Evolutionary conservation across 1,140 invertebrate genomes (phyloP), one percentile per base, ranked within the genome.

Genomic region (Sitophilus oryzae): DNA sequence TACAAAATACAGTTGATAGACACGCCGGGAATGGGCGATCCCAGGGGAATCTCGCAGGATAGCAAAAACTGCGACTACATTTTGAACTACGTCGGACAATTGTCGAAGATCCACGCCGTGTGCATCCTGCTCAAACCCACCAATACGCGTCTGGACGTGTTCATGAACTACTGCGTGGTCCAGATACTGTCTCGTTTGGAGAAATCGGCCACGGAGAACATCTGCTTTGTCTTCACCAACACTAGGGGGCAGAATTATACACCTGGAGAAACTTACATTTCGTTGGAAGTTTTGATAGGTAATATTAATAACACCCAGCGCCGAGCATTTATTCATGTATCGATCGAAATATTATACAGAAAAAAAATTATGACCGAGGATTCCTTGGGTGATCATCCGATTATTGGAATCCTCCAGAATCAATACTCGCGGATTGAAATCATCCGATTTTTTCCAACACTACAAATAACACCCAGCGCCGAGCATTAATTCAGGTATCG

Each of bases 151-250:
- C 40, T 61, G 11, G 63, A 43, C 35, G 58, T 63, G 2, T 51
- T 52, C 18, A 68, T 70, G 43, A 55, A 67, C 34, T 70, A 63
- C 36, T 70, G 68, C 34, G 56, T 70, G 20, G 60, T 60, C 36
- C 63, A 70, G 46, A 56, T 70, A 19, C 51, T 70, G 9, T 65
- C 66, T 1, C 53, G 64, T 25, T 57, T 70, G 36, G 63, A 70
- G 9, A 64, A 64, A 52, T 60, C 58, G 1, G 66, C 66, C 2
- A 52, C 49, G 18, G 38, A 55, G 4, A 70, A 70, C 49, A 61
- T 70, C 20, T 43, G 64, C 3, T 70, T 70, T 50, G 18, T 64
- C 16, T 70, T 68, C 50, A 70, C 68, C 3, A 62, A 64, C 49
- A 58, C 62, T 8, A 58, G 64, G 40, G 60, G 61, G 3, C 49